These are phyloP conservation scores for Graphium colonna DNA, from an alignment of 2,888 invertebrate species.

Conservation along the genomic window DNA sequence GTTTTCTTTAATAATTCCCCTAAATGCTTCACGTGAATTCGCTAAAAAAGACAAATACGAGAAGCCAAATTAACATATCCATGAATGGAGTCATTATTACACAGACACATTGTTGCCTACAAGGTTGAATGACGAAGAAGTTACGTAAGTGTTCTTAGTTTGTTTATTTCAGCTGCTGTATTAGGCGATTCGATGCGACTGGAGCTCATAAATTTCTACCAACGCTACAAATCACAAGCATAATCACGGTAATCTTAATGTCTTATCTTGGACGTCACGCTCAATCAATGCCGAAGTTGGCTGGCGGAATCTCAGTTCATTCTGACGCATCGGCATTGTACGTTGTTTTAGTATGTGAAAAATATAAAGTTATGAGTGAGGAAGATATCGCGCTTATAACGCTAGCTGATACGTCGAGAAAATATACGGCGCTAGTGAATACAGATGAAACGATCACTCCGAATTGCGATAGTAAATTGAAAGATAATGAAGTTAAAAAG, in stretches of 20 bases:
- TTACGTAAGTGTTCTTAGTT: neutral
- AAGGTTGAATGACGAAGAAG: neutral
- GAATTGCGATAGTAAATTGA: neutral
- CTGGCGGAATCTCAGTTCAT: slow-evolving; percentile 41
- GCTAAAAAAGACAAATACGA: neutral
- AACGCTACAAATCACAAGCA: slow-evolving; percentile 39
- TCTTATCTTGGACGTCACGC: slow-evolving; percentile 68
- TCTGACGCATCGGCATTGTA: slow-evolving; percentile 43
- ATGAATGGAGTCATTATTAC: neutral
- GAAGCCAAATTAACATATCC: neutral
- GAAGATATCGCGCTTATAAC: slow-evolving; percentile 48
- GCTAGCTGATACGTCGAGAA: slow-evolving; percentile 42
- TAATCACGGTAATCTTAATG: slow-evolving; percentile 59
- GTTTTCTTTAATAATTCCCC: no score
- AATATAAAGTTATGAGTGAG: slow-evolving; percentile 50
- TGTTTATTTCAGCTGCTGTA: neutral
- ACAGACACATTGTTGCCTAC: neutral
- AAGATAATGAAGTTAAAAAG: slow-evolving; percentile 27
- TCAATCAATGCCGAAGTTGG: slow-evolving; percentile 74
- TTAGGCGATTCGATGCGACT: neutral
- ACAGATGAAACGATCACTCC: slow-evolving; percentile 31
- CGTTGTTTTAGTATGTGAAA: slow-evolving; percentile 19
- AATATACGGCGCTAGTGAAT: slow-evolving; percentile 39
- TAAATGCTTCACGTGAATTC: neutral
- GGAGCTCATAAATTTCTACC: slow-evolving; percentile 22